Evolutionary conservation across 1,140 invertebrate genomes (phyloP), one percentile per base, ranked within the genome.

Genomic region (Lepidurus couesii): DNA sequence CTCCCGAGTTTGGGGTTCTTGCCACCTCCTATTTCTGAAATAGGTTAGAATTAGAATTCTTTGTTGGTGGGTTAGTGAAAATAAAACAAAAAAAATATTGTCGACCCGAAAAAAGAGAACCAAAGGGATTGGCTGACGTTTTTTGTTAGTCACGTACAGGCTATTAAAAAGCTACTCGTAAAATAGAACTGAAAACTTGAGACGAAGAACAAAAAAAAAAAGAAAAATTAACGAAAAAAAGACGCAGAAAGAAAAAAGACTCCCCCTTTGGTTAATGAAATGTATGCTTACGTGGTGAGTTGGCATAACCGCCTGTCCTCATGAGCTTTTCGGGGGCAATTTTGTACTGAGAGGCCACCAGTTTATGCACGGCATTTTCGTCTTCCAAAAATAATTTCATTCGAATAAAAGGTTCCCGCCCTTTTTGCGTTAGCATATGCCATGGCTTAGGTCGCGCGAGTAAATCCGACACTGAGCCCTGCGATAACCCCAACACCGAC

Each of bases 321-420:
- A 97, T 96, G 24, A 97, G 87, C 84, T 97, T 96, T 85, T 98
- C 96, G 8, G 96, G 95, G 2, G 95, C 95, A 65, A 98, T 98
- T 88, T 97, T 98, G 86, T 98, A 98, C 86, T 98, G 97, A 77
- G 93, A 96, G 75, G 96, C 96, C 4, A 98, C 96, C 79, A 98
- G 86, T 84, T 97, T 97, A 84, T 97, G 95, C 3, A 98, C 95
- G 4, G 97, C 96, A 83, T 98, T 97, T 80, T 98, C 95, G 84
- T 98, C 95, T 85, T 98, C 95, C 74, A 98, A 87, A 86, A 98
- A 98, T 92, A 98, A 96, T 85, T 97, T 96, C 96, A 98, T 98
- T 76, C 96, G 88, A 78, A 98, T 98, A 86, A 98, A 98, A 1
- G 96, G 96, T 83, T 98, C 96, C 34, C 96, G 89, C 0, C 96